Conservation (phyloP, 1,140 invertebrate species). For the Oncopeltus fasciatus region DNA sequence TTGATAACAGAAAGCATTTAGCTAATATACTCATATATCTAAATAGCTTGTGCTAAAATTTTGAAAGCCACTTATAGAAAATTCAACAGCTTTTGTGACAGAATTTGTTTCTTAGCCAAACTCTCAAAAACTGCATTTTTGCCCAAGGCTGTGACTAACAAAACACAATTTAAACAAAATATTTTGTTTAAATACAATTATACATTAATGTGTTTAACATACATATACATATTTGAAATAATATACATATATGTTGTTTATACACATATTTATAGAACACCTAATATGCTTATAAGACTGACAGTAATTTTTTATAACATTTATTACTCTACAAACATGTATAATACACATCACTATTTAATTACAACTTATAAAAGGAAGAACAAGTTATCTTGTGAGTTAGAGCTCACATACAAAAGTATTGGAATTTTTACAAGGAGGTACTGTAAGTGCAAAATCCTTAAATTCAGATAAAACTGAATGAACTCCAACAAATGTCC, state of each 20-base stretch:
- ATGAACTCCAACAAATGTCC: no score
- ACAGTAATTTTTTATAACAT: not conserved
- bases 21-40: no score
- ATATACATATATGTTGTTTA: not conserved
- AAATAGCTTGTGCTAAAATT: no score
- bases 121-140: no score
- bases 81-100: no score
- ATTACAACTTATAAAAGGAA: slow-evolving; percentile 1
- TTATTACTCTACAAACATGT: not conserved
- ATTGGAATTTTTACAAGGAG: not conserved
- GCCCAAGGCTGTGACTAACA: no score
- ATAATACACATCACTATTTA: slow-evolving; percentile 12
- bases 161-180: no score
- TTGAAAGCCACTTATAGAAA: no score
- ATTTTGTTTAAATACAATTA: no score
- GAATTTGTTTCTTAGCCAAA: no score
- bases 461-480: not conserved
- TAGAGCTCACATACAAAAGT: not conserved
- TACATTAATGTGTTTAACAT: not conserved
- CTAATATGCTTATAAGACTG: not conserved
- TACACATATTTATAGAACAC: not conserved
- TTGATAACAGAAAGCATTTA: no score
- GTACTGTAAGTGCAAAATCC: not conserved
- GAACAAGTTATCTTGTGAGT: not conserved
- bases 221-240: not conserved